Percentiles rank a stretch among this genome's conserved stretches.
phyloP scores from a whole-genome alignment of 2,113 vertebrate species.

The Protomyctophum bolini region DNA sequence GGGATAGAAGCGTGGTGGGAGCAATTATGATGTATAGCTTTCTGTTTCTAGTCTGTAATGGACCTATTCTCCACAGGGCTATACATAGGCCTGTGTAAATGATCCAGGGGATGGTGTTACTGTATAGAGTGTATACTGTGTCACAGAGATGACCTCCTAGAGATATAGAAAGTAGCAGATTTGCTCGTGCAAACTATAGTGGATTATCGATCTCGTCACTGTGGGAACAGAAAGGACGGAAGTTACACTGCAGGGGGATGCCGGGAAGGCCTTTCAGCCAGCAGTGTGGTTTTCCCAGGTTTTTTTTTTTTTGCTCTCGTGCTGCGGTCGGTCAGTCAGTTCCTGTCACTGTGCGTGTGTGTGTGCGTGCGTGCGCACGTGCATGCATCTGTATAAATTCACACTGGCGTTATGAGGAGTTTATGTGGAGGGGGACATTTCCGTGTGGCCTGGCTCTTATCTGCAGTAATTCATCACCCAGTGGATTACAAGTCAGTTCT shows the following conservation, averaged over 20 bases:
- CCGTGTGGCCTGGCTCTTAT: conserved; percentile 36
- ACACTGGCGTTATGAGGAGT: conserved; percentile 12
- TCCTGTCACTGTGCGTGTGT: conserved; percentile 26
- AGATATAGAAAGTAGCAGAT: conserved; percentile 24
- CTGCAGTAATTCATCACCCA: conserved; percentile 59
- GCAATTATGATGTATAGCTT: conserved; percentile 74
- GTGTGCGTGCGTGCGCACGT: conserved; percentile 20
- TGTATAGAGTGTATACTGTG: conserved; percentile 28
- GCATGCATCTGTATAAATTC: conserved; percentile 10
- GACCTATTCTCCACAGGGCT: conserved; percentile 55
- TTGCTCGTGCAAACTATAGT: conserved; percentile 32
- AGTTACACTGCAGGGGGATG: conserved; percentile 43
- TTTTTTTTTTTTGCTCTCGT: neutral
- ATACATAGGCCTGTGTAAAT: conserved; percentile 63
- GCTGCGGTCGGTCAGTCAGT: conserved; percentile 33
- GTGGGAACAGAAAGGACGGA: conserved; percentile 17
- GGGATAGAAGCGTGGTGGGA: conserved; percentile 58
- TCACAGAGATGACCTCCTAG: conserved; percentile 50
- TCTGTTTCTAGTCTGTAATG: conserved; percentile 61
- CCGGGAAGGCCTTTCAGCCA: conserved; percentile 16
- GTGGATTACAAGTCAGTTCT: conserved; percentile 41
- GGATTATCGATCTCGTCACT: conserved; percentile 6
- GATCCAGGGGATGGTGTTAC: conserved; percentile 54
- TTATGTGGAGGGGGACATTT: conserved; percentile 11
- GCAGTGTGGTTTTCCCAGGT: conserved; percentile 16